These are phyloP conservation scores for Onychomys leucogaster DNA, from an alignment of 2,797 vertebrate genomes.

Conservation along the genomic window DNA sequence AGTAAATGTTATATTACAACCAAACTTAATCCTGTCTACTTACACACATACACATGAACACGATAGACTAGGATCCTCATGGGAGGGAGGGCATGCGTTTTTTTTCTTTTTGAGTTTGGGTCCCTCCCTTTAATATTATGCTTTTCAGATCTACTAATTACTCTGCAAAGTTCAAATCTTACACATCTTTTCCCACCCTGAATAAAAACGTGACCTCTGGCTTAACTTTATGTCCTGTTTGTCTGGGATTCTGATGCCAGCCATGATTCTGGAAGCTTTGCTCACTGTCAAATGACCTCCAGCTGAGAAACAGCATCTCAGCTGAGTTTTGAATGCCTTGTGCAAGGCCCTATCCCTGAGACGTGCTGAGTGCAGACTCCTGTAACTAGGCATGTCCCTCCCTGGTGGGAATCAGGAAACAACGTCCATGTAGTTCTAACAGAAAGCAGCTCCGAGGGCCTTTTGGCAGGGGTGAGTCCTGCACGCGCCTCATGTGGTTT, in stretches of 20 bases:
- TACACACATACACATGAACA: too few relatives aligned
- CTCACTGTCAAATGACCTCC: not conserved
- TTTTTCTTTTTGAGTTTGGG: not conserved
- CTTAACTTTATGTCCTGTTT: not conserved
- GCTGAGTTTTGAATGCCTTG: too few relatives aligned
- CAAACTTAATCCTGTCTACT: not conserved
- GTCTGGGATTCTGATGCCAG: not conserved
- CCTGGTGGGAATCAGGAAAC: too few relatives aligned
- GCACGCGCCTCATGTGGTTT: not conserved
- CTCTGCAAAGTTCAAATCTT: not conserved
- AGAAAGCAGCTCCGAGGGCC: not conserved
- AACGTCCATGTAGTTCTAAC: too few relatives aligned
- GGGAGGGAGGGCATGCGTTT: not conserved
- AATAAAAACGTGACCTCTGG: not conserved
- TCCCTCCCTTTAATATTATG: not conserved
- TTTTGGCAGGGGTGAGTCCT: not conserved
- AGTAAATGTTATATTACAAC: not conserved
- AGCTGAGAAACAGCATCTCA: not conserved
- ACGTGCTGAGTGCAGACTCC: fast-evolving
- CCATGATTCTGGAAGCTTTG: not conserved
- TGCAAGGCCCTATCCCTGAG: fast-evolving
- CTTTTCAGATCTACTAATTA: not conserved
- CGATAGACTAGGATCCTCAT: not conserved
- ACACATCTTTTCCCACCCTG: not conserved
- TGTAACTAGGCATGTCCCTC: not conserved